A percentile compares a stretch with the other conserved stretches of the same genome.
Conservation (phyloP, 2,888 invertebrate genomes). For the Theodoxus fluviatilis region DNA sequence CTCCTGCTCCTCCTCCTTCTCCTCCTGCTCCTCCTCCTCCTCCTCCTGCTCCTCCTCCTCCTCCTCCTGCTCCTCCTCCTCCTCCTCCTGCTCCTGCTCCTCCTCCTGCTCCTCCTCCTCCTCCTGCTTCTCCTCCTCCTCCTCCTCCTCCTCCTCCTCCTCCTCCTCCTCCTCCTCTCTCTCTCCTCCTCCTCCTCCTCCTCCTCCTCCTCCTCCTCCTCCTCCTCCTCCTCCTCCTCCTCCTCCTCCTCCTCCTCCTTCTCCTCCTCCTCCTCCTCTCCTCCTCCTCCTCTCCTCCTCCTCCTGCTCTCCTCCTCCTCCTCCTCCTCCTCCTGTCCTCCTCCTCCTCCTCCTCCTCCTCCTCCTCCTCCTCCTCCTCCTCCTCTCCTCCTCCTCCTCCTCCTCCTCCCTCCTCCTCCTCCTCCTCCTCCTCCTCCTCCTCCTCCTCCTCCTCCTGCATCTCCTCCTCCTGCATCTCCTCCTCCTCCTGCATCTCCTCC, state of each 20-base stretch:
- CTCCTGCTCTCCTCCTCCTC: background rate
- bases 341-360: background rate
- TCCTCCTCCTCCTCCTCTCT: background rate
- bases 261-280: background rate
- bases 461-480: background rate
- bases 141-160: background rate
- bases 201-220: background rate
- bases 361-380: background rate
- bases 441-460: background rate
- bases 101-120: background rate
- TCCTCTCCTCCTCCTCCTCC: background rate
- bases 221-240: background rate
- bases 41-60: background rate
- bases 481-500: background rate
- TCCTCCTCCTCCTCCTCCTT: background rate
- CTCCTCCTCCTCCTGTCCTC: background rate
- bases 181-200: background rate
- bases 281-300: background rate
- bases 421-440: background rate
- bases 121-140: slow-evolving; percentile 1
- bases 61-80: slow-evolving; percentile 1
- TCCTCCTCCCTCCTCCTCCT: background rate
- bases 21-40: background rate
- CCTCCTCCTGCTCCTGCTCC: background rate
- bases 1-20: background rate